These are phyloP conservation scores for Chaetodon auriga DNA, from an alignment of 2,113 vertebrate species.

Conservation along the genomic window DNA sequence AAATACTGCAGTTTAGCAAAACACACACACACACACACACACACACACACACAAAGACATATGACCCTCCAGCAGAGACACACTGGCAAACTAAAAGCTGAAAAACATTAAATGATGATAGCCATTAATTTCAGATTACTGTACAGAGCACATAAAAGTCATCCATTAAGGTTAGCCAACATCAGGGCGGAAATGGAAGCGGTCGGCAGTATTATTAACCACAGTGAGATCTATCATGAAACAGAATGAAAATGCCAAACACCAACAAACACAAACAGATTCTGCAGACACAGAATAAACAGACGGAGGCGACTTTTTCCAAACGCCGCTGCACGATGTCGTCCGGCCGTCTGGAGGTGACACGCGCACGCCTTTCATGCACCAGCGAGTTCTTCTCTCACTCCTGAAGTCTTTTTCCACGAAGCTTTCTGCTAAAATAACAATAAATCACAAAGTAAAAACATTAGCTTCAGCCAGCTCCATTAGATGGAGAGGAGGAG, in stretches of 20 bases:
- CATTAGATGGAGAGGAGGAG: slow-evolving; percentile 48
- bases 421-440: neutral
- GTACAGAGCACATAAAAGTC: slow-evolving; percentile 51
- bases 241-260: slow-evolving; percentile 25
- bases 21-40: neutral
- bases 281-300: slow-evolving; percentile 30
- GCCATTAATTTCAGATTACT: slow-evolving; percentile 62
- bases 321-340: neutral
- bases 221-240: slow-evolving; percentile 31
- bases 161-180: slow-evolving; percentile 54
- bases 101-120: slow-evolving; percentile 31
- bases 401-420: neutral
- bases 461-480: slow-evolving; percentile 9
- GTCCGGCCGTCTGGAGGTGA: neutral
- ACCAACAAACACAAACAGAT: slow-evolving; percentile 7
- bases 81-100: slow-evolving; percentile 32
- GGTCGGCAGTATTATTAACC: slow-evolving; percentile 38
- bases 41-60: slow-evolving; percentile 1
- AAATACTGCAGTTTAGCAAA: too few species aligned
- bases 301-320: neutral
- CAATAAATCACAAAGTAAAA: slow-evolving; percentile 25
- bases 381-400: neutral
- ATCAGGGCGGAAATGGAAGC: slow-evolving; percentile 51
- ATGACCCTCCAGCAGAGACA: neutral
- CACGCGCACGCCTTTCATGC: neutral